Conservation (phyloP, 2,797 vertebrate genomes). For the Lophius americanus region DNA sequence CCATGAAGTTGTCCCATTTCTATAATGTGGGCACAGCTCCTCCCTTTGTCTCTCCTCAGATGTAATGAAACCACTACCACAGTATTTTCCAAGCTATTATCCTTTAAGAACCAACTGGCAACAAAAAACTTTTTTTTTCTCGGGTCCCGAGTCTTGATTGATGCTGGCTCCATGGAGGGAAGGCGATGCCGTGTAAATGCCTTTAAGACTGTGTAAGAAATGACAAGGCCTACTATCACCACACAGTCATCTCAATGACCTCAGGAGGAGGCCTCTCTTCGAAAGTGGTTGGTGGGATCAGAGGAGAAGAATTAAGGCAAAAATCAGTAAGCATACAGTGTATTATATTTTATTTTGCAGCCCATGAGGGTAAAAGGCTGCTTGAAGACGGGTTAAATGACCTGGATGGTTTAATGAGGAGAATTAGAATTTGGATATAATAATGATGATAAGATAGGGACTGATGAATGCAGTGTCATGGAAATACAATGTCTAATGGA, state of each 20-base stretch:
- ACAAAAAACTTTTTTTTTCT: conserved; percentile 63
- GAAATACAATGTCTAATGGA: too few species aligned
- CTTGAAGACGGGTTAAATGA: too few species aligned
- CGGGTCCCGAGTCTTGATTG: conserved; percentile 68
- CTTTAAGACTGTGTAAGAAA: conserved; percentile 59
- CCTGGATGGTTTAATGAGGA: too few species aligned
- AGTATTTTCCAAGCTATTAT: conserved; percentile 74
- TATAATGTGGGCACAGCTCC: conserved; percentile 50
- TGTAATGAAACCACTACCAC: conserved; percentile 35
- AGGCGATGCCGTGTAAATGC: conserved; percentile 47
- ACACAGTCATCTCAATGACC: conserved; percentile 30
- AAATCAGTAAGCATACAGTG: too few species aligned
- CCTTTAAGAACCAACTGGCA: conserved; percentile 60
- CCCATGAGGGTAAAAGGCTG: too few species aligned
- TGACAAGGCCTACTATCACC: conserved; percentile 50
- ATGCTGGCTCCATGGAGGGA: conserved; percentile 59
- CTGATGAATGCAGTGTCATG: too few species aligned
- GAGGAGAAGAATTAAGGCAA: conserved; percentile 1
- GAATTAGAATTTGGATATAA: too few species aligned
- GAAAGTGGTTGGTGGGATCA: conserved; percentile 5
- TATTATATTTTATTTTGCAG: too few species aligned
- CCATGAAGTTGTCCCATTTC: conserved; percentile 56
- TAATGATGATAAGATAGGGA: too few species aligned
- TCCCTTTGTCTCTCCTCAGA: conserved; percentile 34
- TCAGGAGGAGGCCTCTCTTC: conserved; percentile 27